Evolutionary conservation across 2,888 invertebrate species (phyloP).

Genomic region (Panorpa germanica): DNA sequence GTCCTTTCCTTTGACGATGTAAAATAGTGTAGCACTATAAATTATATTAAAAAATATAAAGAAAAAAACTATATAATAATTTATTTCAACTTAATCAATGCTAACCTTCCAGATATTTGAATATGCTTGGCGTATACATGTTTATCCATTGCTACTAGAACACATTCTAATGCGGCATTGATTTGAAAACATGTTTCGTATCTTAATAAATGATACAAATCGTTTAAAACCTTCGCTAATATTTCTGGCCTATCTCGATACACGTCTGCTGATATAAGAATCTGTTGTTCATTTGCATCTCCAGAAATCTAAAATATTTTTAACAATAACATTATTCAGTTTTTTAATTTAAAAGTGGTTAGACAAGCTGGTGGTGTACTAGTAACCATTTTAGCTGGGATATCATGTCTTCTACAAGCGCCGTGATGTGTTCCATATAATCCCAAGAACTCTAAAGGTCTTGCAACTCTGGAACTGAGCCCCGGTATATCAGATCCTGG

Average conservation of each 20-base stretch:
- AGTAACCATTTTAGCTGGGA: slow-evolving; percentile 68
- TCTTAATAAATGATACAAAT: slow-evolving; percentile 73
- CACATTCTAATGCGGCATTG: slow-evolving; percentile 55
- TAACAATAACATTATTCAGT: slow-evolving; percentile 4
- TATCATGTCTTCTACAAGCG: slow-evolving; percentile 77
- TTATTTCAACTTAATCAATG: slow-evolving; percentile 9
- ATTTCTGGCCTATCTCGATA: slow-evolving; percentile 75
- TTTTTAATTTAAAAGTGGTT: slow-evolving; percentile 4
- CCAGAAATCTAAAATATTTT: slow-evolving; percentile 53
- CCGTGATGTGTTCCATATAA: slow-evolving; percentile 77
- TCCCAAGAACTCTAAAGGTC: slow-evolving; percentile 76
- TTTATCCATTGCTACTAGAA: slow-evolving; percentile 78
- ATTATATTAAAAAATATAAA: slow-evolving; percentile 11
- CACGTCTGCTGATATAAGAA: slow-evolving; percentile 62
- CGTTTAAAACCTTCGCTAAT: slow-evolving; percentile 64
- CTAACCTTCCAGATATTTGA: slow-evolving; percentile 77
- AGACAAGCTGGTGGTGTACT: background rate
- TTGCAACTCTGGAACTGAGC: slow-evolving; percentile 50
- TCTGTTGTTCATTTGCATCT: slow-evolving; percentile 79
- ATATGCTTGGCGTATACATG: slow-evolving; percentile 76
- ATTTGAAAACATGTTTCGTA: slow-evolving; percentile 63
- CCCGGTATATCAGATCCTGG: slow-evolving; percentile 72
- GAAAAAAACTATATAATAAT: background rate
- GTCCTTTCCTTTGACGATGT: slow-evolving; percentile 80
- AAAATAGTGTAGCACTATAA: slow-evolving; percentile 80